Percentiles rank a stretch among this genome's conserved stretches.
Conservation (phyloP, 2,888 invertebrate genomes). For the Thumatha senex region DNA sequence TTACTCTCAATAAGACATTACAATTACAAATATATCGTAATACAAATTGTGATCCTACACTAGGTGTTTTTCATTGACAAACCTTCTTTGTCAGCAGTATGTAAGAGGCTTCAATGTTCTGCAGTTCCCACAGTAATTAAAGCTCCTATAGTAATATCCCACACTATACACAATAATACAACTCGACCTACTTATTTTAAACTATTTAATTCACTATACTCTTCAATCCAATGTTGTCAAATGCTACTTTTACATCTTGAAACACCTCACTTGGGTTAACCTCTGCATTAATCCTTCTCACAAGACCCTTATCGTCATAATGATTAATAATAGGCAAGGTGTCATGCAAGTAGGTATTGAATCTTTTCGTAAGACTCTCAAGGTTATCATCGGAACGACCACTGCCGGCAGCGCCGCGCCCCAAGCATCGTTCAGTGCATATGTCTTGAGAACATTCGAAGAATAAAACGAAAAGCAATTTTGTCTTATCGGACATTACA, state of each 20-base stretch:
- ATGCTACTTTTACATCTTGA: slow-evolving; percentile 78
- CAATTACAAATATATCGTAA: too few relatives aligned
- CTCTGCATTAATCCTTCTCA: slow-evolving; percentile 90
- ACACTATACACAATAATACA: slow-evolving; percentile 13
- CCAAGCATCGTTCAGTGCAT: slow-evolving; percentile 93
- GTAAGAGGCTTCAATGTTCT: too few relatives aligned
- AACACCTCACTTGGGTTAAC: slow-evolving; percentile 87
- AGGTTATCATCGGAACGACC: slow-evolving; percentile 97
- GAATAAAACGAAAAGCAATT: slow-evolving; percentile 94
- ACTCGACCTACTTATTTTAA: slow-evolving; percentile 30
- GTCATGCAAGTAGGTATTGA: slow-evolving; percentile 92
- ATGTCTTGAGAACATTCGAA: slow-evolving; percentile 94
- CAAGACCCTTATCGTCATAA: slow-evolving; percentile 88
- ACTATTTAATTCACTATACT: slow-evolving; percentile 51
- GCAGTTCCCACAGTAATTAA: background rate
- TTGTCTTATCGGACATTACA: slow-evolving; percentile 91
- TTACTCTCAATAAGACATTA: too few relatives aligned
- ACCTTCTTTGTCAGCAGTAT: too few relatives aligned
- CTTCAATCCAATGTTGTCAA: slow-evolving; percentile 64
- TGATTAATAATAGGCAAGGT: slow-evolving; percentile 95
- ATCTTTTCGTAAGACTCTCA: slow-evolving; percentile 93
- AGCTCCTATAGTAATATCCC: slow-evolving; percentile 6
- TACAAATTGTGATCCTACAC: too few relatives aligned
- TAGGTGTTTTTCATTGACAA: too few relatives aligned
- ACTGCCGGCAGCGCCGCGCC: slow-evolving; percentile 93